These are phyloP conservation scores for Tetramorium parvispinum DNA, from an alignment of 1,140 invertebrate genomes.

Conservation along the genomic window DNA sequence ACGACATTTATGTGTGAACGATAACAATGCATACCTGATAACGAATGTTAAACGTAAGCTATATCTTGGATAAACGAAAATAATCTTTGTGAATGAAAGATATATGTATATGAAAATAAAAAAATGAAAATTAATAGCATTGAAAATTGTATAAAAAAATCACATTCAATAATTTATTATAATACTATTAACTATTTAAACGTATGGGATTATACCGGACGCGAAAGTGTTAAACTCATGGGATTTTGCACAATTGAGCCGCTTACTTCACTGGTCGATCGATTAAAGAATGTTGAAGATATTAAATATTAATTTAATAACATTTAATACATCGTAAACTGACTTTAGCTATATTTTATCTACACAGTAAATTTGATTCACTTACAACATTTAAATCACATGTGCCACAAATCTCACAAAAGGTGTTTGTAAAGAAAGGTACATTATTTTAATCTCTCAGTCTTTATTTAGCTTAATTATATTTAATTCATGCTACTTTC, in stretches of 20 bases:
- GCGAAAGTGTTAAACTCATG: neutral
- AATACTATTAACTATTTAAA: neutral
- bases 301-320: neutral
- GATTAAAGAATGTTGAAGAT: neutral
- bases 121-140: neutral
- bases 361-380: neutral
- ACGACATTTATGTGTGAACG: neutral
- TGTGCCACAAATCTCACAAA: neutral
- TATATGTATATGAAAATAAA: neutral
- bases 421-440: neutral
- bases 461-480: neutral
- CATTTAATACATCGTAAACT: neutral
- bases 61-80: neutral
- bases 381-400: neutral
- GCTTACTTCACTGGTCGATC: neutral
- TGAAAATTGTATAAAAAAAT: neutral
- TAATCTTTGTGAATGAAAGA: neutral
- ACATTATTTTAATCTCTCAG: neutral
- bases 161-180: neutral
- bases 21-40: neutral
- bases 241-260: constrained; percentile 11
- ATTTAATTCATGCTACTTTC: neutral
- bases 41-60: neutral
- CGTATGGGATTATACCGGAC: neutral
- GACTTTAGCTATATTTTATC: neutral